Conservation (phyloP, 2,888 invertebrate species). For the Aspidapion aeneum region DNA sequence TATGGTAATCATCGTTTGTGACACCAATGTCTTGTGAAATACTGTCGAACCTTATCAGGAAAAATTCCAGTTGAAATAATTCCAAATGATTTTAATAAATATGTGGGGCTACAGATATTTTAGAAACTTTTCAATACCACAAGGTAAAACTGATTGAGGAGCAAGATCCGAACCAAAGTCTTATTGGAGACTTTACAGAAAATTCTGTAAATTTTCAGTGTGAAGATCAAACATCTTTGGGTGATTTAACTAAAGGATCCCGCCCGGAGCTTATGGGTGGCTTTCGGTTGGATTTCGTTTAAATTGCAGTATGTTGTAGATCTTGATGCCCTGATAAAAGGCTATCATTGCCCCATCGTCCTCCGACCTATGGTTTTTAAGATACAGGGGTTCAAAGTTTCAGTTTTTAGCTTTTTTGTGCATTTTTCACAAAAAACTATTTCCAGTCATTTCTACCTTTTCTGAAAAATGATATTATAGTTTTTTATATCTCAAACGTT, state of each 20-base stretch:
- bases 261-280: too few species aligned
- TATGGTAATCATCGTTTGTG: background rate
- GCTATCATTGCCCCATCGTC: too few species aligned
- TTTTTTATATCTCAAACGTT: too few species aligned
- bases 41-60: slow-evolving; percentile 31
- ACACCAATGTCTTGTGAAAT: background rate
- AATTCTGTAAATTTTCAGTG: slow-evolving; percentile 41
- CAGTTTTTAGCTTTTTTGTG: too few species aligned
- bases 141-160: slow-evolving; percentile 44
- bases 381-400: too few species aligned
- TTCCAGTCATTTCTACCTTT: too few species aligned
- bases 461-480: too few species aligned
- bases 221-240: slow-evolving; percentile 28
- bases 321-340: too few species aligned
- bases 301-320: too few species aligned
- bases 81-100: slow-evolving; percentile 40
- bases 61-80: slow-evolving; percentile 38
- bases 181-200: slow-evolving; percentile 38
- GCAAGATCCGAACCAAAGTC: slow-evolving; percentile 41
- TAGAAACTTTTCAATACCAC: slow-evolving; percentile 34
- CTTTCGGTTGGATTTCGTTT: too few species aligned
- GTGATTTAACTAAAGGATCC: slow-evolving; percentile 22
- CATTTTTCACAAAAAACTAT: too few species aligned
- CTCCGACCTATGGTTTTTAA: too few species aligned
- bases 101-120: slow-evolving; percentile 33